phyloP scores from a whole-genome alignment of 2,888 invertebrate species.

The Microchrysa polita region DNA sequence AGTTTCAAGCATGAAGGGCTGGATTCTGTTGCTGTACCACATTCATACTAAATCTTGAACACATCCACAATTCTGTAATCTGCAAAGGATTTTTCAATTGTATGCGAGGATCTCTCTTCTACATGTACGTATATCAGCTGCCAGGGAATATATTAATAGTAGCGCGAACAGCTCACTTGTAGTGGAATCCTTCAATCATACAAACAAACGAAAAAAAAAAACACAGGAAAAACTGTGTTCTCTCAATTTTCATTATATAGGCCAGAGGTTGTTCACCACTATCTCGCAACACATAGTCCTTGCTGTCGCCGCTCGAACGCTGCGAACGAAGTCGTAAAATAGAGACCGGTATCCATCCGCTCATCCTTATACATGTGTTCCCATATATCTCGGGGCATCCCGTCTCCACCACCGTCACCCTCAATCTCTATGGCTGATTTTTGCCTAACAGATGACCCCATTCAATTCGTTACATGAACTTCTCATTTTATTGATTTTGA shows the following conservation, averaged over 20 bases:
- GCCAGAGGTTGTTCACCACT: conserved; percentile 46
- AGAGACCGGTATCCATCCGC: conserved; percentile 4
- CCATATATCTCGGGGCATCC: not conserved
- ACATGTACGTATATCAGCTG: conserved; percentile 5
- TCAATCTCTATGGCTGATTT: not conserved
- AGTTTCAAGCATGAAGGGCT: not conserved
- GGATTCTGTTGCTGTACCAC: conserved; percentile 33
- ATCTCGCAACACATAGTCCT: not conserved
- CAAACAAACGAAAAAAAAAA: too few species aligned
- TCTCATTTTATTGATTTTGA: conserved; percentile 50
- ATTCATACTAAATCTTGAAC: conserved; percentile 17
- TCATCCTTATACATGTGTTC: not conserved
- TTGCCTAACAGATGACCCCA: conserved; percentile 17
- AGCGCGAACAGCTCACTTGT: conserved; percentile 41
- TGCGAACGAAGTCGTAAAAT: not conserved
- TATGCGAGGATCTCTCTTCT: not conserved
- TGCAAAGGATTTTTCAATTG: not conserved
- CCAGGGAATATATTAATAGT: conserved; percentile 46
- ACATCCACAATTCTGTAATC: conserved; percentile 2
- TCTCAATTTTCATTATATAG: conserved; percentile 48
- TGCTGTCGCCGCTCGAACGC: conserved; percentile 25
- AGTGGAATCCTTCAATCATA: conserved; percentile 47
- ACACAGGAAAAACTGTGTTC: conserved; percentile 20
- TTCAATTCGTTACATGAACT: conserved; percentile 49
- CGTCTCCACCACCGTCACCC: not conserved